Base-by-base conservation (phyloP, 2,113 vertebrate genomes). In the Apus apus region DNA sequence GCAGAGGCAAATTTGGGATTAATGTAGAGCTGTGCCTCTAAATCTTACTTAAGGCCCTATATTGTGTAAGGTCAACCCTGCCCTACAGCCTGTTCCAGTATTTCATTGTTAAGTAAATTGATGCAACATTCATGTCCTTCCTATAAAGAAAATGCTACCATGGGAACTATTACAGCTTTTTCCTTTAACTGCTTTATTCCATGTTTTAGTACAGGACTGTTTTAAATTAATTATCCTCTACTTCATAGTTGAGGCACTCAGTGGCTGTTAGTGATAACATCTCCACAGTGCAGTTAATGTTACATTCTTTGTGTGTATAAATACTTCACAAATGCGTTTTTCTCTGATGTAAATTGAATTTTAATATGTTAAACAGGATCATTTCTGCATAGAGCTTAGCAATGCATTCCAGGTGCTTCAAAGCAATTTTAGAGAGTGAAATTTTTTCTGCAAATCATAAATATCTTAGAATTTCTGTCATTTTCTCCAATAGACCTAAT, bases 151-250 rank as follows among this genome's bases (percentile, higher is more conserved):
- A 77, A 78, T 43, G 72, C 76, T 86, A 19, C 73, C 51, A 56
- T 80, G 67, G 74, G 80, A 96, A 53, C 90, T 94, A 73, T 96
- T 94, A 91, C 50, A 92, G 53, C 72, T 97, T 91, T 90, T 94
- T 75, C 17, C 29, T 85, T 91, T 54, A 73, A 89, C 76, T 85
- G 36, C 77, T 78, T 64, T 87, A 53, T 87, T 93, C 45, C 74
- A 11, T 90, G 51, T 91, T 96, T 96, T 81, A 75, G 68, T 77
- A 66, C 19, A 82, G 56, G 70, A 72, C 65, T 81, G 67, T 95
- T 97, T 92, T 68, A 94, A 95, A 97, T 94, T 96, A 91, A 93
- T 96, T 94, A 90, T 92, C 77, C 72, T 90, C 75, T 92, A 95
- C 84, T 94, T 97, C 91, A 88, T 40, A 43, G 76, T 66, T 50